These are phyloP conservation scores for Hypena proboscidalis DNA, from an alignment of 2,888 invertebrate species.

Conservation along the genomic window DNA sequence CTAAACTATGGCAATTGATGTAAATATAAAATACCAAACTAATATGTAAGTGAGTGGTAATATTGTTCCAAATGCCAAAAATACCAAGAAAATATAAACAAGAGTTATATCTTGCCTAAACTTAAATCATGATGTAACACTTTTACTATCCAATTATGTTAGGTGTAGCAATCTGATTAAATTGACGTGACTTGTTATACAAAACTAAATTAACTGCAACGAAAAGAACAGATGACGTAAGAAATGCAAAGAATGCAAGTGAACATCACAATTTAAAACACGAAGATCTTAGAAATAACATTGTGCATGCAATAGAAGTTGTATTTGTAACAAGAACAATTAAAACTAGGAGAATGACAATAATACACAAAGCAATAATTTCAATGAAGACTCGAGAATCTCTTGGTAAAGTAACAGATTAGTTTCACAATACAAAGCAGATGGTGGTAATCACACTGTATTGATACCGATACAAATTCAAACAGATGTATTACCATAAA, in stretches of 20 bases:
- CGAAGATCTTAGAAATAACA: neutral
- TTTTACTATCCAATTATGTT: no score
- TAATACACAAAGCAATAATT: neutral
- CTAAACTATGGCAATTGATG: no score
- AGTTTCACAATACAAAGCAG: constrained; percentile 9
- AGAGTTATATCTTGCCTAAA: no score
- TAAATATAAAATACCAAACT: no score
- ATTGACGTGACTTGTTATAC: neutral
- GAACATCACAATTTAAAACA: neutral
- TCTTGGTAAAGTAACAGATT: constrained; percentile 19
- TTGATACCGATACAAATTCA: constrained; percentile 21
- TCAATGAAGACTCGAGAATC: constrained; percentile 9
- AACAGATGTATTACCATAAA: constrained; percentile 24
- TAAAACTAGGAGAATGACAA: neutral
- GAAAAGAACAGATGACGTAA: neutral
- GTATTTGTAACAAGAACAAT: neutral
- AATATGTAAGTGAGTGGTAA: no score
- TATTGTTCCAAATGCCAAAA: no score
- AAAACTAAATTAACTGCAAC: neutral
- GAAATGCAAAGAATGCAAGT: neutral
- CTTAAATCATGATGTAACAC: no score
- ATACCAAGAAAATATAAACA: no score
- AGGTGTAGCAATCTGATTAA: neutral
- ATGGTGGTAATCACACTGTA: constrained; percentile 13
- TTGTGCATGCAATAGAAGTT: neutral